Evolutionary conservation across 2,888 invertebrate species (phyloP), one percentile per base, ranked within the genome.

Genomic region (Choristoneura rosaceana): DNA sequence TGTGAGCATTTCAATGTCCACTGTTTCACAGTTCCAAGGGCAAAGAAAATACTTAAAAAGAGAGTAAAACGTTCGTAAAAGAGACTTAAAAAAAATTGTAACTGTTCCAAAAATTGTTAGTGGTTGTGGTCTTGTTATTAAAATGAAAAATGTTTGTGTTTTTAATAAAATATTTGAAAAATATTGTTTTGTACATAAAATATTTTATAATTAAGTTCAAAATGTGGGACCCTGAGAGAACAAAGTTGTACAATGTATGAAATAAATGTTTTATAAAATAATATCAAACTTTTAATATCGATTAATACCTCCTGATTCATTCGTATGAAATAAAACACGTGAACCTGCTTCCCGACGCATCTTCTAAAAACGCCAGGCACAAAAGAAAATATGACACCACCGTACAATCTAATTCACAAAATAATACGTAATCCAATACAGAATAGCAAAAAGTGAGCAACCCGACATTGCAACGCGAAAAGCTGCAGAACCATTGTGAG

Each of bases 1-100:
- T 98, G 98, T 90, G 92, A 95, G 74, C 97, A 99, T 89, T 98
- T 98, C 88, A 96, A 96, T 81, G 97, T 98, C 81, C 95, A 96
- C 80, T 98, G 98, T 89, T 98, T 99, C 90, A 82, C 82, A 8
- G 90, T 93, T 2, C 87, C 89, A 2, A 90, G 85, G 76, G 79
- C 81, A 3, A 90, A 87, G 76, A 84, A 75, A 76, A 64, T 64
- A 60, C 68, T 60, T 9, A 63, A 50, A 33, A 73, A 34, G 41
- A 73, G 38, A 60, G 17, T 45, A 25, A 45, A 45, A 63, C n/a
- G 45, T 3, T 63, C 43, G 12, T 45, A 43, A 63, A 45, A 5
- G 10, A 45, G 2, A 34, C n/a, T 65, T 55, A 0, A 7, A 38
- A 5, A 33, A 47, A 50, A 45, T 38, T 15, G n/a, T 55, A 71